These are phyloP conservation scores for Parnassius mnemosyne DNA, from an alignment of 2,888 invertebrate genomes.

Conservation along the genomic window DNA sequence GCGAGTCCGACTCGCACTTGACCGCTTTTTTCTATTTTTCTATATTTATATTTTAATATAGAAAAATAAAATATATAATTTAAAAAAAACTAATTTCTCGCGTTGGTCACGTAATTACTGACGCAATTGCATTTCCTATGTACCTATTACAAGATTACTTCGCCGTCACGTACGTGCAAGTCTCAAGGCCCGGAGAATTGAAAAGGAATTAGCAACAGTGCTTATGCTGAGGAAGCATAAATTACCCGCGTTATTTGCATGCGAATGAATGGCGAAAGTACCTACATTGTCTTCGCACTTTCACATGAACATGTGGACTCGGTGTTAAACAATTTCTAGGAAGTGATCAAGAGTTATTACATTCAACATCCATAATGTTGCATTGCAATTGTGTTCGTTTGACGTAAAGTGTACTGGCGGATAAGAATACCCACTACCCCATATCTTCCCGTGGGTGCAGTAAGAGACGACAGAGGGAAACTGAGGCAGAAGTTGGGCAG, in stretches of 20 bases:
- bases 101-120: not conserved
- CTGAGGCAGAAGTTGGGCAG: too few species aligned
- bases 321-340: conserved; percentile 47
- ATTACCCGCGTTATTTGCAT: conserved; percentile 48
- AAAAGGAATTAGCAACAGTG: conserved; percentile 32
- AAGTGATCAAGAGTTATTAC: conserved; percentile 47
- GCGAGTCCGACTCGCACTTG: too few species aligned
- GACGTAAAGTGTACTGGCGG: too few species aligned
- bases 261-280: conserved; percentile 56
- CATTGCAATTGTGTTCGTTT: conserved; percentile 39
- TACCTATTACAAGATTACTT: not conserved
- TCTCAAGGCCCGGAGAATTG: conserved; percentile 21
- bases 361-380: conserved; percentile 29
- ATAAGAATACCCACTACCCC: too few species aligned
- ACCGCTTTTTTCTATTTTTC: too few species aligned
- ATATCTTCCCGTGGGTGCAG: too few species aligned
- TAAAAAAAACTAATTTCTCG: too few species aligned
- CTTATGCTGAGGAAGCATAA: conserved; percentile 37
- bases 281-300: conserved; percentile 52
- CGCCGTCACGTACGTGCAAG: conserved; percentile 17
- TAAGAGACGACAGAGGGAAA: too few species aligned
- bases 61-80: too few species aligned
- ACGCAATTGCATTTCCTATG: conserved; percentile 9
- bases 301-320: conserved; percentile 56
- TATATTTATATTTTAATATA: too few species aligned